These are phyloP conservation scores for Xyliphius kryptos DNA, from an alignment of 2,113 vertebrate species.

Conservation along the genomic window DNA sequence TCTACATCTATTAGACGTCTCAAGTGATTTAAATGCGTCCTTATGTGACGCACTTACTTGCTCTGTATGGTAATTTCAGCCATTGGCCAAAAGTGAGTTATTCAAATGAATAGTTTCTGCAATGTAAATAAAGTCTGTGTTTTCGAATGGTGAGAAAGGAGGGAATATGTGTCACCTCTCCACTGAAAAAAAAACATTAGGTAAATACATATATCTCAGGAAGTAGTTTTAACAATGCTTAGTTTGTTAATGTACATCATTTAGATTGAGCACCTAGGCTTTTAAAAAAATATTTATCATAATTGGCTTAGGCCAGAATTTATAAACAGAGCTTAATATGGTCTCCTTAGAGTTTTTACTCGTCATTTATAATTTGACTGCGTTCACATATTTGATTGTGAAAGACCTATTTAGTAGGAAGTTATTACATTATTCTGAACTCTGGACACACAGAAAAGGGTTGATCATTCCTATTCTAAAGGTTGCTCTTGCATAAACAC, in stretches of 20 bases:
- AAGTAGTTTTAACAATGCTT: background rate
- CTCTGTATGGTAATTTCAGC: slow-evolving; percentile 12
- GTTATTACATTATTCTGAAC: background rate
- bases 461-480: background rate
- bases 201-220: background rate
- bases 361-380: background rate
- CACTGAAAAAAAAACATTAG: background rate
- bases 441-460: background rate
- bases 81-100: background rate
- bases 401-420: background rate
- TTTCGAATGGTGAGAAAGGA: background rate
- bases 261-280: background rate
- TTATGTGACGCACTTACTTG: background rate
- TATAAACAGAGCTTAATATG: too few relatives aligned
- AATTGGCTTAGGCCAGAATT: background rate
- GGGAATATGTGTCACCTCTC: too few relatives aligned
- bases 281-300: background rate
- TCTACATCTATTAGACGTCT: background rate
- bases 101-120: slow-evolving; percentile 14
- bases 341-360: background rate
- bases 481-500: background rate
- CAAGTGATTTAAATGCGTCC: background rate
- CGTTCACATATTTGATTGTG: background rate
- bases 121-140: background rate
- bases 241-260: background rate